Evolutionary conservation across 2,113 vertebrate genomes (phyloP), one percentile per base, ranked within the genome.

Genomic region (Poeciliopsis prolifica): DNA sequence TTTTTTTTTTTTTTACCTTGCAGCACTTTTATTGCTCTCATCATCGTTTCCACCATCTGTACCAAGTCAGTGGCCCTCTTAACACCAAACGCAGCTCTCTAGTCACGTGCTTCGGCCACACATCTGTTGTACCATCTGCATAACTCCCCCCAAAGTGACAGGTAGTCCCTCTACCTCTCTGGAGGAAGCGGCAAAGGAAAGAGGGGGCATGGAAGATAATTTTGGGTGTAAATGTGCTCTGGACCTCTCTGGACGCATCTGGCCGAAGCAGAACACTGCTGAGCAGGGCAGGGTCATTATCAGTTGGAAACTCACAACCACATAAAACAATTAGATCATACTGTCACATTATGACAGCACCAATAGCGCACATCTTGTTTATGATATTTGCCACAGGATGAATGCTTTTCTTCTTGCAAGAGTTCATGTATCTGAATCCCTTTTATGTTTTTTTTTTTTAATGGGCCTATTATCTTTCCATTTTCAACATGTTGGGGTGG

Each of bases 101-200:
- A 70, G 74, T 92, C 92, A 93, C 89, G 78, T 88, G 90, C 77
- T 88, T 65, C 68, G 88, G 89, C 92, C 93, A 89, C 94, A 94
- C 94, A 95, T 94, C 94, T 95, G 94, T 87, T 79, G 77, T 44
- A 74, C 94, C 94, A 94, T 94, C 94, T 94, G 94, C 80, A 92
- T 87, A 83, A 60, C 81, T 74, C 86, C 91, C 93, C 90, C 85
- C 86, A 81, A 86, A 81, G 87, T 94, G 93, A 94, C 91, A 93
- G 92, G 91, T 92, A 94, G 91, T 89, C 87, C 86, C 89, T 90
- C 87, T 89, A 81, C 76, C 77, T 89, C 89, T 89, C 88, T 82
- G 88, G 88, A 84, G 92, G 89, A 69, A 84, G 85, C 79, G 79
- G 86, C 74, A 51, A 75, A 82, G 86, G 80, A 74, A 71, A 78